Evolutionary conservation across 2,888 invertebrate species (phyloP).

Genomic region (Dichetophora obliterata): DNA sequence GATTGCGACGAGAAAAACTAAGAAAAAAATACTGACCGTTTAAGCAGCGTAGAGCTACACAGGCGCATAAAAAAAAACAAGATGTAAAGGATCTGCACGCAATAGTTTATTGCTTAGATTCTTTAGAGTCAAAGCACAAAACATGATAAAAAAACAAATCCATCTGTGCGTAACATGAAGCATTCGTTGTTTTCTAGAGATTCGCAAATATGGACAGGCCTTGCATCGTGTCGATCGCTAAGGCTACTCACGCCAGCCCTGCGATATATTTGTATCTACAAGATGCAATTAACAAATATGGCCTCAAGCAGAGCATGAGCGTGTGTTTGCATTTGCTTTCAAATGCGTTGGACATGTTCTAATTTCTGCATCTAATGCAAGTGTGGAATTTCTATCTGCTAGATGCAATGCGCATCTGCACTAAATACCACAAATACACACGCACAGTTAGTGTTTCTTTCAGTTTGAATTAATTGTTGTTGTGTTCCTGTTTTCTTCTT

Average conservation of each 20-base stretch:
- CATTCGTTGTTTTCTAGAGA: no score
- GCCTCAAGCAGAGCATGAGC: neutral
- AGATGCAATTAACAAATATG: neutral
- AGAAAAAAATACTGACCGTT: no score
- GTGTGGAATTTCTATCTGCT: neutral
- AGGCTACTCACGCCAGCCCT: neutral
- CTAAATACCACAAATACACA: conserved; percentile 13
- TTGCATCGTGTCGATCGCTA: no score
- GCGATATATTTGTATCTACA: conserved; percentile 1
- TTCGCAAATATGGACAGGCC: no score
- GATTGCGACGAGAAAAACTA: no score
- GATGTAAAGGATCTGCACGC: no score
- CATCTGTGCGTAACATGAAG: no score
- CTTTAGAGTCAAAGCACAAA: no score
- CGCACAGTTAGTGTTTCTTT: neutral
- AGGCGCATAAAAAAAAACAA: no score
- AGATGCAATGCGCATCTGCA: conserved; percentile 4
- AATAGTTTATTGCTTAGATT: no score
- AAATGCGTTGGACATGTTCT: conserved; percentile 2
- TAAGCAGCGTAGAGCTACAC: no score
- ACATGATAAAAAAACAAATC: no score
- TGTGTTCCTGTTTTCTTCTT: neutral
- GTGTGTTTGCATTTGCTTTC: neutral
- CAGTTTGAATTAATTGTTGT: neutral
- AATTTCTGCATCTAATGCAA: conserved; percentile 4